A percentile compares a stretch with the other conserved stretches of the same genome.
Conservation (phyloP, 2,113 vertebrate species). For the Stigmatopora nigra region DNA sequence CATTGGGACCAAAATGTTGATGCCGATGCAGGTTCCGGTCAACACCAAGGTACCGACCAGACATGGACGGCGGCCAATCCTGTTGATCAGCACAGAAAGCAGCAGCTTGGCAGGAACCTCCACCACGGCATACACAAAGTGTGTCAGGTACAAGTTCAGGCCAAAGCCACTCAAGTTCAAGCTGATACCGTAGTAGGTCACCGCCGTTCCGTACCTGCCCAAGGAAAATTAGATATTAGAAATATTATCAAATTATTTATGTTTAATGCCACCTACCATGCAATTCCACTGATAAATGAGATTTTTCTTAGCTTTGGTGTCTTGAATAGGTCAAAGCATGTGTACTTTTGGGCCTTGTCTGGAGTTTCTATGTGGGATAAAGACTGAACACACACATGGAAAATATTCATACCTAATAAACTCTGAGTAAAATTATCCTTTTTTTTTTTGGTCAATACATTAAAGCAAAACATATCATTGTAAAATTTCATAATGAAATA, state of each 20-base stretch:
- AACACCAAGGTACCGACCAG: slow-evolving; percentile 46
- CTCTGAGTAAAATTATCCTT: too few relatives aligned
- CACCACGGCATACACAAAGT: slow-evolving; percentile 67
- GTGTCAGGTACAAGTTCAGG: slow-evolving; percentile 63
- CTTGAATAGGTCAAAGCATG: slow-evolving; percentile 41
- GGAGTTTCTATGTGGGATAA: slow-evolving; percentile 14
- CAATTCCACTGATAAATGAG: slow-evolving; percentile 26
- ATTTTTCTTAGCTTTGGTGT: slow-evolving; percentile 41
- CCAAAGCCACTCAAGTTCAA: slow-evolving; percentile 66
- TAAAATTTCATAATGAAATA: too few relatives aligned
- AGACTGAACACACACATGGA: slow-evolving; percentile 21
- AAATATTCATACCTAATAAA: too few relatives aligned
- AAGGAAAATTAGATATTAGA: neutral
- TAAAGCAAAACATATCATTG: too few relatives aligned
- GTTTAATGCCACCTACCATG: slow-evolving; percentile 48
- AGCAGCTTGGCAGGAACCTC: slow-evolving; percentile 64
- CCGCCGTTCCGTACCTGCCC: slow-evolving; percentile 59
- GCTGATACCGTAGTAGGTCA: slow-evolving; percentile 70
- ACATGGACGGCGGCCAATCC: slow-evolving; percentile 52
- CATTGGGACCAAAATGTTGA: slow-evolving; percentile 60
- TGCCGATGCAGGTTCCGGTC: slow-evolving; percentile 60
- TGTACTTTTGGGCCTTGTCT: slow-evolving; percentile 26
- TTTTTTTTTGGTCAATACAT: too few relatives aligned
- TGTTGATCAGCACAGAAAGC: slow-evolving; percentile 42
- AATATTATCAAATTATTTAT: too few relatives aligned